Base-by-base conservation (phyloP, 2,797 vertebrate genomes). In the Knipowitschia caucasica region DNA sequence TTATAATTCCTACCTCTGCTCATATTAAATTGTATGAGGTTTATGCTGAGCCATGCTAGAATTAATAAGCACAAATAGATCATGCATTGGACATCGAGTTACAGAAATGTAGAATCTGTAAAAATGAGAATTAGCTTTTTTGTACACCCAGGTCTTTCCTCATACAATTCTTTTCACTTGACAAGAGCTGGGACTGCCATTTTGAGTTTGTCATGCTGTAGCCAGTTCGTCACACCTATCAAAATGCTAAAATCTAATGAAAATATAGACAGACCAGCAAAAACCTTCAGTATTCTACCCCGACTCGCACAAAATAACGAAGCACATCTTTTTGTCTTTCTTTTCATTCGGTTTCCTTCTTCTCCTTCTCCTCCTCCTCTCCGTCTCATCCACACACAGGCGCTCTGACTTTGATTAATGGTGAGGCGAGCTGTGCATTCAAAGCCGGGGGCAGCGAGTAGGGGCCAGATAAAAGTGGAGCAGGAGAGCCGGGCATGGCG, bases 341-440 rank as follows among this genome's bases (percentile, higher is more conserved):
- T 59, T 73, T 67, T 43, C 67, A 62, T 57, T 62, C 53, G 50
- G 31, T 38, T 74, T 54, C 42, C 65, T 59, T 58, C 44, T 40
- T 31, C n/a, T 21, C 38, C 39, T 43, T 31, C 30, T 52, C 31
- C 61, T 58, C 59, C 56, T 39, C 39, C 57, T 69, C 61, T 75
- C 58, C 56, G 56, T 80, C 59, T 69, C 40, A 46, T 70, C 64
- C 67, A 76, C 81, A 81, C 70, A 70, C 80, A 62, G 58, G 75
- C 81, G 79, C 71, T 82, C 69, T 84, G 88, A 89, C 88, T 89
- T 86, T 90, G 87, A 90, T 90, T 88, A 89, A 90, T 90, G 86
- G 79, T 81, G 82, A 88, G 77, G 75, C 81, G 44, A 79, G 78
- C 71, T 74, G 85, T 85, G 79, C 83, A 87, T 89, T 85, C 85